Base-by-base conservation (phyloP, 2,797 vertebrate species). In the Hapalemur alaotrensis region DNA sequence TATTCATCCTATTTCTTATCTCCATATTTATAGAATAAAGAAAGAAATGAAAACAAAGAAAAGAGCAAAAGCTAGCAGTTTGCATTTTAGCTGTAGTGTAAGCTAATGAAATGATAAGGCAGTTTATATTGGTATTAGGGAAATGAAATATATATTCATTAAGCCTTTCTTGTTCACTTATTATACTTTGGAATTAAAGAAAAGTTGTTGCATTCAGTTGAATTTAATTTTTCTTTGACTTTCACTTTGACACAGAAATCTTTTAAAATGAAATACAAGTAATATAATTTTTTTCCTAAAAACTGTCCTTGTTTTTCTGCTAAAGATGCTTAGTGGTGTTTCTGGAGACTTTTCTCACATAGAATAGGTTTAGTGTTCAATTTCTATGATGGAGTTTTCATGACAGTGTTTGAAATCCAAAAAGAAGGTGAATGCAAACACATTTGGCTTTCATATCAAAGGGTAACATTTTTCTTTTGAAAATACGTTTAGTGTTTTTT, bases 261-360 rank as follows among this genome's bases (percentile, higher is more conserved):
- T 61, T 86, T 73, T 80, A 86, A 70, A 92, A 87, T 76, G 57
- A 87, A 96, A 93, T 61, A 32, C 13, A 92, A 86, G 3, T 35
- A 72, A 63, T 84, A 30, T 46, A 50, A 32, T 41, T 46, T 59
- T 20, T 80, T 38, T 22, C 10, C 10, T 17, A 35, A 57, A 61
- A 81, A 30, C 9, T 13, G 7, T 89, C 5, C 11, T 52, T 72
- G 6, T 86, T 86, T 78, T 91, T 89, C 35, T 46, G 11, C 10
- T 67, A 54, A 80, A 22, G 23, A 50, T 50, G 23, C 30, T 86
- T 30, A 12, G 35, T 88, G 23, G 32, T 41, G 8, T 93, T 67
- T 18, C 70, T 48, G 43, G 46, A 82, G 22, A n/a, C 12, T 48
- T 4, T 57, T 35, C 11, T 70, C 28, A 8, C 11, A 0, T 10